A percentile compares a stretch with the other conserved stretches of the same genome.
Conservation (phyloP, 2,797 vertebrate species). For the Oreonectes daqikongensis region DNA sequence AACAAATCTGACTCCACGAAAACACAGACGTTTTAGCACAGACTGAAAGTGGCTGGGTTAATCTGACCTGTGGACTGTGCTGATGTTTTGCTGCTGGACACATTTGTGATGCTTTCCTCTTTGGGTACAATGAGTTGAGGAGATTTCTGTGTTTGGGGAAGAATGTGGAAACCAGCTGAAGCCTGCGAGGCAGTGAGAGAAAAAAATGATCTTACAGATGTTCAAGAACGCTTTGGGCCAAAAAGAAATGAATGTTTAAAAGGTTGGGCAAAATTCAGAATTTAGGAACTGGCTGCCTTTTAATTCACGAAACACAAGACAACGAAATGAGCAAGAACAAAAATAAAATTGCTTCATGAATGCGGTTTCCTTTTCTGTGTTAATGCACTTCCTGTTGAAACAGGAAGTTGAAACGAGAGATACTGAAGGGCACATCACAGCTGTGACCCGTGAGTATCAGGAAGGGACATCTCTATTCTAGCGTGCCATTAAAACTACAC, state of each 20-base stretch:
- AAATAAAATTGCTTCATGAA: neutral
- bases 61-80: conserved; percentile 80
- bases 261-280: neutral
- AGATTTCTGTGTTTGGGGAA: conserved; percentile 76
- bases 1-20: no score
- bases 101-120: conserved; percentile 78
- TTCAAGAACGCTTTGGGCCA: neutral
- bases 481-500: no score
- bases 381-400: neutral
- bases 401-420: neutral
- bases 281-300: neutral
- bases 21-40: no score
- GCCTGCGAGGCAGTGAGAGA: conserved; percentile 63
- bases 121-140: conserved; percentile 79
- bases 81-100: conserved; percentile 73
- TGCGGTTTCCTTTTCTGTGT: neutral
- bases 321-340: neutral
- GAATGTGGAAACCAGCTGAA: conserved; percentile 80
- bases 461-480: neutral
- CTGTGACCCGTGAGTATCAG: neutral
- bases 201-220: neutral
- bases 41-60: no score
- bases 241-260: neutral
- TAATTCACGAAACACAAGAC: neutral
- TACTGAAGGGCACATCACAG: neutral